Base-by-base conservation (phyloP, 2,888 invertebrate species). In the Pachymerium ferrugineum region DNA sequence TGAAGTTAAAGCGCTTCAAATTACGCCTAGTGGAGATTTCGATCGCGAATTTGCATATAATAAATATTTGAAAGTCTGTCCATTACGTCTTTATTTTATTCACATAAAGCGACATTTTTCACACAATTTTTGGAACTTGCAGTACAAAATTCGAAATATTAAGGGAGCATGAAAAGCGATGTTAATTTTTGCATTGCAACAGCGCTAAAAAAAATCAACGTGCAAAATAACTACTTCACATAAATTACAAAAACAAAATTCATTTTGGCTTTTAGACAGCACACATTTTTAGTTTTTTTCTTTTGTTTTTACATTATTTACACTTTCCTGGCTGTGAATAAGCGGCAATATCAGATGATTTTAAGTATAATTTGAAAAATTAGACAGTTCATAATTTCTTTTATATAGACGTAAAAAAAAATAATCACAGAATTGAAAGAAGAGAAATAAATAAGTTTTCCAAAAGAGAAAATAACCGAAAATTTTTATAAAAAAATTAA, bases 161-260 rank as follows among this genome's bases (percentile, higher is more conserved):
- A 62, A 62, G 62, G n/a, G 62, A 62, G 62, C 62, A 62, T 62
- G 25, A 62, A n/a, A 62, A 62, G 62, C 62, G 62, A 62, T 62
- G 62, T 62, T 28, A 62, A 62, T 22, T 25, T 62, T 62, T 62
- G 62, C 62, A 62, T 62, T 62, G 62, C 62, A 62, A 62, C 28
- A 62, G 62, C 28, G 28, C 62, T 62, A 62, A 62, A 62, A 25
- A n/a, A 14, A 25, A 28, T 62, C 25, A 62, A 62, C 14, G 10
- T 3, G 62, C 62, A 25, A 62, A 62, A n/a, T n/a, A n/a, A 62
- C 62, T 62, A 62, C 12, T 25, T 62, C 62, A 62, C 28, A 25
- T 25, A 62, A 62, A 38, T 25, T 14, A 62, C n/a, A 25, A 28
- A 28, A 10, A 25, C 10, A 19, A 54, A 28, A 62, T 2, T 3